Evolutionary conservation across 2,888 invertebrate species (phyloP), one percentile per base, ranked within the genome.

Genomic region (Oxytorus armatus): DNA sequence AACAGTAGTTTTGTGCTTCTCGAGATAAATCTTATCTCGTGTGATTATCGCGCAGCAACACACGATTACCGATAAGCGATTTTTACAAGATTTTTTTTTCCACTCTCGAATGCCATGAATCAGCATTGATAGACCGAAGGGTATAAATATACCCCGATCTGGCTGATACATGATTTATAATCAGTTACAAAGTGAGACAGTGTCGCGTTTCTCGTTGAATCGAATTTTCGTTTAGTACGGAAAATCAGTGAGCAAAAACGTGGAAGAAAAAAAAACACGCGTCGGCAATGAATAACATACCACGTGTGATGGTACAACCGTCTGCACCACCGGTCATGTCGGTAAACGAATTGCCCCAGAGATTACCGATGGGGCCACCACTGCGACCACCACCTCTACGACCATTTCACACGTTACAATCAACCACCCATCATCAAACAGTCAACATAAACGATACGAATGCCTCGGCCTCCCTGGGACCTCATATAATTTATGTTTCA

Each of bases 401-500:
- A 4, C 59, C 59, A 33, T 21, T 16, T 66, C 49, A 8, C 7
- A 8, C 23, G 2, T 39, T 33, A 0, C 42, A 47, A 49, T 53
- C 51, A 16, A 66, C 65, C 0, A 44, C 51, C 11, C 23, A 75
- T 16, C 3, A 53, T 33, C 57, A 10, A 36, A 55, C 61, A 16
- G 36, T 53, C 16, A 69, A 69, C 23, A 39, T 25, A n/a, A 65
- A 29, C 36, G 39, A 61, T n/a, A 21, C 44, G 23, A 21, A 33
- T 4, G 8, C 36, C n/a, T 39, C 44, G 44, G 10, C 33, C 1
- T 16, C 36, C 8, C 0, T 47, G 4, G 44, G 18, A 57, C 29
- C 70, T 29, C 70, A 39, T n/a, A 33, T 77, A 21, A 36, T 70
- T 36, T 77, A 70, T 23, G 14, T 70, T 4, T 18, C 53, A 7